Percentiles rank a stretch among this genome's conserved stretches.
Conservation (phyloP, 2,888 invertebrate genomes). For the Conops quadrifasciatus region DNA sequence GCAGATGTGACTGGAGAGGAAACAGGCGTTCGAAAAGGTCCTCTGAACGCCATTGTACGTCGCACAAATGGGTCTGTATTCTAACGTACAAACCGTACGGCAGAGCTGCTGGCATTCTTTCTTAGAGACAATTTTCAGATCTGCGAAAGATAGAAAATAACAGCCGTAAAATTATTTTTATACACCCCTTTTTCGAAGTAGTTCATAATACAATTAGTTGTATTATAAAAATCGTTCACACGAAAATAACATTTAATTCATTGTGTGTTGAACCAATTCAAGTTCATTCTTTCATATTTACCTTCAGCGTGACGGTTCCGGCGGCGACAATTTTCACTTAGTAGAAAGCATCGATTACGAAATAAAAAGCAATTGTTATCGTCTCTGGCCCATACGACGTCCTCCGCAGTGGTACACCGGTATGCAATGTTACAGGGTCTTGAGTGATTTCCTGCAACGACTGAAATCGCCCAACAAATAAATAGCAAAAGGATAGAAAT, state of each 20-base stretch:
- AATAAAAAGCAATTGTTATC: conserved; percentile 27
- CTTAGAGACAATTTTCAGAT: conserved; percentile 1
- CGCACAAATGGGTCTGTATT: conserved; percentile 27
- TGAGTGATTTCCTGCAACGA: not conserved
- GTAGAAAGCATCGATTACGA: conserved; percentile 33
- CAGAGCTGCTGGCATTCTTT: conserved; percentile 33
- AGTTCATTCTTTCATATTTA: conserved; percentile 1
- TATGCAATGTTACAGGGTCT: conserved; percentile 1
- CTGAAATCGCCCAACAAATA: not conserved
- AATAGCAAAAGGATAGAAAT: not conserved
- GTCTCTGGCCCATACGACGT: conserved; percentile 38
- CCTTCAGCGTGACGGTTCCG: conserved; percentile 1
- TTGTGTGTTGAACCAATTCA: not conserved
- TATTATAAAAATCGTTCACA: not conserved
- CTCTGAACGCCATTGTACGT: conserved; percentile 26
- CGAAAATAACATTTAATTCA: not conserved
- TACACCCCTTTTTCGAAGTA: not conserved
- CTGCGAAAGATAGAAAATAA: conserved; percentile 1
- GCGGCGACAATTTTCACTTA: conserved; percentile 36
- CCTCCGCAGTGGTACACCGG: conserved; percentile 29
- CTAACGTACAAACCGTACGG: not conserved
- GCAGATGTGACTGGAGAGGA: too few species aligned
- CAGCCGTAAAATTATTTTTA: not conserved
- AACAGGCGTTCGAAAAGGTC: conserved; percentile 22
- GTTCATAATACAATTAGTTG: not conserved